Base-by-base conservation (phyloP, 2,888 invertebrate genomes). In the Deilephila elpenor region DNA sequence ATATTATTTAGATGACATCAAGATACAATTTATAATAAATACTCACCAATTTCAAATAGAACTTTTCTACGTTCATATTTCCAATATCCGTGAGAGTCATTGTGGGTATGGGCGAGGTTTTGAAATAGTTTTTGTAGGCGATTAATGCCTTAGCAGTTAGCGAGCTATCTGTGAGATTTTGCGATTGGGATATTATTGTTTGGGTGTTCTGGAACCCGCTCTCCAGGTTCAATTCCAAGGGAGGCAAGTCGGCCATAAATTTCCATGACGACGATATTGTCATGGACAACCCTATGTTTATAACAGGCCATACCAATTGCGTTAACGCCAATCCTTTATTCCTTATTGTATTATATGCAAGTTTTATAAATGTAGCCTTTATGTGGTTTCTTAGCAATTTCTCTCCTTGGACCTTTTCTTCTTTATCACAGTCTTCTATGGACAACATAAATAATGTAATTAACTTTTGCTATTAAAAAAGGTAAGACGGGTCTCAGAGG, bases 191-290 rank as follows among this genome's bases (percentile, higher is more conserved):
- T 67, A 94, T 59, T 1, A 94, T 79, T 0, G 93, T 93, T 77
- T 93, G 84, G 0, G 94, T 93, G 5, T 78, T 79, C 67, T 78
- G 80, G 75, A 91, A 94, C 0, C 93, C 92, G 70, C 95, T 89
- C 71, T 90, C 84, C 17, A 97, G 87, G 59, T 92, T 93, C n/a
- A 97, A 90, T 1, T 88, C 86, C 74, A 96, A 86, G 0, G 96
- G 91, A 0, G 96, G 96, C 14, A 97, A 89, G 77, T 96, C 95
- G 0, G 89, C 85, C 74, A 94, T 84, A 74, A 94, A 94, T 74
- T 90, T 89, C 94, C 94, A 94, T 1, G 94, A 93, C 71, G 92
- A 85, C 1, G 93, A 85, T 76, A 94, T 88, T 7, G 89, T 70
- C 32, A 94, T 92, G 2, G 94, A 93, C 81, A 94, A 83, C 0